These are phyloP conservation scores for Caenorhabditis sinica DNA, from an alignment of 2,888 invertebrate species.

Conservation along the genomic window DNA sequence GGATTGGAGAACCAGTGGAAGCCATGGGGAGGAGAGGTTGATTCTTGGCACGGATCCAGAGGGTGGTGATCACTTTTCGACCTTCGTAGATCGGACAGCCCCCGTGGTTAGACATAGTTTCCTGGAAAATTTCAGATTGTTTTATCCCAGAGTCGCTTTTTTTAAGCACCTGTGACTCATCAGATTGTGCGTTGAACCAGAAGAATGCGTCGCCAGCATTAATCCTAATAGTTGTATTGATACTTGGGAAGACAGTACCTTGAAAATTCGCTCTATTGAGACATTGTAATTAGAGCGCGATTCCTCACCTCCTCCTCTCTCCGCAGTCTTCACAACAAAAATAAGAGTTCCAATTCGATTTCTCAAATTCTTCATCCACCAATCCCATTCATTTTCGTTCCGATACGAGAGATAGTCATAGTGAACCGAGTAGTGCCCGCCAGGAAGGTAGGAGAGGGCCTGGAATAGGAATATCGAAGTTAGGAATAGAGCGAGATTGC, in stretches of 20 bases:
- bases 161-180: constrained; percentile 49
- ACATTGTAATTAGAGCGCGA: too few relatives aligned
- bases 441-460: constrained; percentile 65
- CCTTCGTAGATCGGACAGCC: constrained; percentile 79
- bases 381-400: constrained; percentile 48
- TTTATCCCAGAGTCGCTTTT: neutral
- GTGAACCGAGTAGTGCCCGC: constrained; percentile 72
- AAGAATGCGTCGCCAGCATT: constrained; percentile 77
- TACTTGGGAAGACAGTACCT: constrained; percentile 76
- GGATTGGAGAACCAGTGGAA: constrained; percentile 23
- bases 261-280: neutral
- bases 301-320: constrained; percentile 42
- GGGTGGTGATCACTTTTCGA: constrained; percentile 74
- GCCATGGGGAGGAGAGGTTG: constrained; percentile 47
- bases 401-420: constrained; percentile 58
- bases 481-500: neutral
- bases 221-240: constrained; percentile 69
- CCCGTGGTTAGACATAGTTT: constrained; percentile 72
- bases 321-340: constrained; percentile 70
- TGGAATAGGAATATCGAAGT: constrained; percentile 13
- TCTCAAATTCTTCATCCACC: constrained; percentile 68
- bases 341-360: constrained; percentile 78
- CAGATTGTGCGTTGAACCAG: constrained; percentile 76
- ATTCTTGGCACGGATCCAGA: constrained; percentile 61
- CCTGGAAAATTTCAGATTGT: constrained; percentile 45